Percentiles rank a stretch among this genome's conserved stretches.
Conservation (phyloP, 2,113 vertebrate species). For the Ancistrus triradiatus region DNA sequence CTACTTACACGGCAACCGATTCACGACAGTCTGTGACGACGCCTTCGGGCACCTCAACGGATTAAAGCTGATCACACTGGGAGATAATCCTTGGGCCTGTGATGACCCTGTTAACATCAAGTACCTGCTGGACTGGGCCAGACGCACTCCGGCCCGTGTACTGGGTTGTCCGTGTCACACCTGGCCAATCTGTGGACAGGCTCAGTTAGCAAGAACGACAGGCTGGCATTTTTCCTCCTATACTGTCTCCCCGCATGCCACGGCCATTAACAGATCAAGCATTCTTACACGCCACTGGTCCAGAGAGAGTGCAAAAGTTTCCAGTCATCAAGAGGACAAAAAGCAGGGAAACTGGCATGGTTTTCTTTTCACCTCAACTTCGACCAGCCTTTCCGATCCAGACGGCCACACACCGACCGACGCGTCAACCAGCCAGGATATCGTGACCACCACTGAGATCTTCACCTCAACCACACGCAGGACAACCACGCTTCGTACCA, state of each 20-base stretch:
- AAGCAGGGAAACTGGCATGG: conserved; percentile 25
- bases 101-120: conserved; percentile 64
- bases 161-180: conserved; percentile 79
- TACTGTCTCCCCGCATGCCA: conserved; percentile 52
- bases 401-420: neutral
- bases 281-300: conserved; percentile 51
- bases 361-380: conserved; percentile 8
- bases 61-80: conserved; percentile 76
- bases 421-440: conserved; percentile 19
- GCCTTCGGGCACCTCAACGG: conserved; percentile 74
- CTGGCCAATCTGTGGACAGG: conserved; percentile 57
- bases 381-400: conserved; percentile 23
- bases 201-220: conserved; percentile 45
- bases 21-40: conserved; percentile 74
- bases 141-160: conserved; percentile 65
- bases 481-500: conserved; percentile 64
- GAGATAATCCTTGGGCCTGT: conserved; percentile 89
- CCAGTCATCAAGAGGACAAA: neutral
- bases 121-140: conserved; percentile 78
- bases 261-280: conserved; percentile 19
- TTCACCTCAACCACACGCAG: conserved; percentile 52
- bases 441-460: conserved; percentile 24
- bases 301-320: conserved; percentile 23
- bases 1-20: conserved; percentile 89
- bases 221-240: conserved; percentile 64